Conservation (phyloP, 2,113 vertebrate genomes). For the Oncorhynchus kisutch region DNA sequence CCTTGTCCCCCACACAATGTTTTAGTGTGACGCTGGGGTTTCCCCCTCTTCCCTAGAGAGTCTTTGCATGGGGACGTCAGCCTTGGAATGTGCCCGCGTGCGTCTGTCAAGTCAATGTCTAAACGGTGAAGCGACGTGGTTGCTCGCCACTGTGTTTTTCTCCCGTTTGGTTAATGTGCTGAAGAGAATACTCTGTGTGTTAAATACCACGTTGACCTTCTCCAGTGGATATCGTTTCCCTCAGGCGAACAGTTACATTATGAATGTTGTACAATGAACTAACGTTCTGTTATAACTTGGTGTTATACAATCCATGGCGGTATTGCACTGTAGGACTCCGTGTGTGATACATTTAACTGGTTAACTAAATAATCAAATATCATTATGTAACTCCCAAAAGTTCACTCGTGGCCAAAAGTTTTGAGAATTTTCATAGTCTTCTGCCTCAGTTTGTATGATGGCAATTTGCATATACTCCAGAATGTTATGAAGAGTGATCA, state of each 20-base stretch:
- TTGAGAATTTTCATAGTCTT: too few relatives aligned
- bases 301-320: too few relatives aligned
- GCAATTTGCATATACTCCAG: too few relatives aligned
- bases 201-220: not conserved
- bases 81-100: not conserved
- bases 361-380: too few relatives aligned
- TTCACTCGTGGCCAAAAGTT: too few relatives aligned
- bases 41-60: not conserved
- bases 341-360: too few relatives aligned
- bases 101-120: not conserved
- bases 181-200: not conserved
- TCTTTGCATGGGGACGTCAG: constrained; percentile 39
- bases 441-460: too few relatives aligned
- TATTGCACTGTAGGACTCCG: too few relatives aligned
- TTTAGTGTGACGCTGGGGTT: too few relatives aligned
- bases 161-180: not conserved
- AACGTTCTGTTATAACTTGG: too few relatives aligned
- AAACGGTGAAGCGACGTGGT: not conserved
- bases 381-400: too few relatives aligned
- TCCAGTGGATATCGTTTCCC: not conserved
- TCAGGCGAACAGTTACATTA: not conserved
- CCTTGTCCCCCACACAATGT: not conserved
- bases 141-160: not conserved
- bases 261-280: not conserved
- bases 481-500: too few relatives aligned